Base-by-base conservation (phyloP, 2,888 invertebrate genomes). In the Galeopsomyia nigrocyanea region DNA sequence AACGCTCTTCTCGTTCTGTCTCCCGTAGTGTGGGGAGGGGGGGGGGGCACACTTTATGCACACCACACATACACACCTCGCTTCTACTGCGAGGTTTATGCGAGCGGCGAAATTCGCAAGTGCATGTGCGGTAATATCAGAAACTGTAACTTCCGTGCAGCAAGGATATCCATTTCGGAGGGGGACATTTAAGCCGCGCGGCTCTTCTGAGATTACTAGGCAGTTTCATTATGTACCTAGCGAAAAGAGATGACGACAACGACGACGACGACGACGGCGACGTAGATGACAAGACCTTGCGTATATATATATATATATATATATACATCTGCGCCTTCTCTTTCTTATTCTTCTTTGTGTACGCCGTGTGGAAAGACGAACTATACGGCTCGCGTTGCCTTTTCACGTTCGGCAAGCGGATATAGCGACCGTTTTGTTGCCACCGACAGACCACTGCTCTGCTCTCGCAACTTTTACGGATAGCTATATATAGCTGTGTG, bases 171-270 rank as follows among this genome's bases (percentile, higher is more conserved):
- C 80, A 83, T 83, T 83, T 82, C 82, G 79, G 79, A 81, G 82
- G 82, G 79, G 79, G 81, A 82, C 78, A 82, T 83, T 82, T 82
- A 82, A 83, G 79, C 81, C 79, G 39, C 39, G 39, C 13, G 77
- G 77, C 79, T 74, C 77, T 81, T 81, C 82, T 83, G 82, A 82
- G 80, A 83, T 83, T 83, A 82, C 82, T 78, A 80, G 78, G 78
- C 79, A 79, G 78, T 82, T 80, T 80, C 81, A 82, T 82, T 81
- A 82, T 26, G 2, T 80, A 77, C 77, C 79, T 77, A 74, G 75
- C 77, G 77, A 77, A 79, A 80, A 56, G 61, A 50, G 60, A 60
- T 66, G 39, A 31, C 7, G 31, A 31, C 31, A 5, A 7, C 31
- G 7, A 10, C 39, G 7, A 26, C 26, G 26, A 26, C 26, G 5